These are phyloP conservation scores for Larimichthys crocea DNA, from an alignment of 2,113 vertebrate species.

Conservation along the genomic window DNA sequence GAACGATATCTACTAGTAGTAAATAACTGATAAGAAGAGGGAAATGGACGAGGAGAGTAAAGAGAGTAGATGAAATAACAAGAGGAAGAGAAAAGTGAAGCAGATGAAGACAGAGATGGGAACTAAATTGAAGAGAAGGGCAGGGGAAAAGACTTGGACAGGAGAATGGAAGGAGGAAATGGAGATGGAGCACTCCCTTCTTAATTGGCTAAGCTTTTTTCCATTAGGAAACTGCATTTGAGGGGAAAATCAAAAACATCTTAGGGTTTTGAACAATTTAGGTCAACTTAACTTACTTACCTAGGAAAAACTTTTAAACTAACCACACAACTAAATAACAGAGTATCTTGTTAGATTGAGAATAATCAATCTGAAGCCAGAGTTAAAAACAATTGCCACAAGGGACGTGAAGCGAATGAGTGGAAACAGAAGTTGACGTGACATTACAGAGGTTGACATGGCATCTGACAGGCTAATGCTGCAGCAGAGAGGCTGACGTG, in stretches of 20 bases:
- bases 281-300: constrained; percentile 22
- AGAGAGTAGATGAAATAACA: constrained; percentile 24
- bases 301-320: background rate
- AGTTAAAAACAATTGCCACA: constrained; percentile 13
- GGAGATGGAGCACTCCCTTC: constrained; percentile 28
- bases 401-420: constrained; percentile 28
- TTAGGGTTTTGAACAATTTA: constrained; percentile 36
- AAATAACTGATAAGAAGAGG: constrained; percentile 38
- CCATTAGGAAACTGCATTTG: constrained; percentile 29
- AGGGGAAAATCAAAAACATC: background rate
- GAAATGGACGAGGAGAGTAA: constrained; percentile 7
- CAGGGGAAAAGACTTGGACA: background rate
- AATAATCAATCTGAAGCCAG: constrained; percentile 11
- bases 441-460: constrained; percentile 50
- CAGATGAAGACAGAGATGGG: background rate
- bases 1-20: constrained; percentile 32
- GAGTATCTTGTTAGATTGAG: constrained; percentile 3
- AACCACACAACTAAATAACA: constrained; percentile 7
- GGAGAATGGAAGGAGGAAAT: constrained; percentile 5
- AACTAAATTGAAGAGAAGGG: constrained; percentile 9
- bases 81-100: background rate
- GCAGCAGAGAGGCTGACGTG: constrained; percentile 31
- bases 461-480: constrained; percentile 40
- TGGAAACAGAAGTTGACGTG: constrained; percentile 40
- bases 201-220: constrained; percentile 32